Conservation (phyloP, 1,140 invertebrate species). For the Cryptotermes secundus region DNA sequence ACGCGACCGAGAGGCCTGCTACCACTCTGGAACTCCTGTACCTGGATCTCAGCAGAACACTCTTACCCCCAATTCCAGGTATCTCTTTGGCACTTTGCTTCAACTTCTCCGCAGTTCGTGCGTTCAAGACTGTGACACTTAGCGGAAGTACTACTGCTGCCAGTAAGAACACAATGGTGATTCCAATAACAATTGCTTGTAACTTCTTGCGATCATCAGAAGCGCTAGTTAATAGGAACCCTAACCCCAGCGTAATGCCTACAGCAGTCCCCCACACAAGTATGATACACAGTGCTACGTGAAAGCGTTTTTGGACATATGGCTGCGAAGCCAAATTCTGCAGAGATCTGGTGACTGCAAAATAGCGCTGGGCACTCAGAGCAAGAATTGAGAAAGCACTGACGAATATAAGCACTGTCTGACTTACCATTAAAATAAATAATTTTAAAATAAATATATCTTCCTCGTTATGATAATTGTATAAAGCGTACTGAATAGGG, state of each 20-base stretch:
- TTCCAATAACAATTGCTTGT: background rate
- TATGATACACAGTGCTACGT: background rate
- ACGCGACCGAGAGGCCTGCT: background rate
- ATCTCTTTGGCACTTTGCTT: background rate
- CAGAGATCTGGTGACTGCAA: background rate
- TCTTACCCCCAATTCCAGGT: background rate
- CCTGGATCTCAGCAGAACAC: background rate
- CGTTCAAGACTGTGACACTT: background rate
- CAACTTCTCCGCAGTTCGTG: background rate
- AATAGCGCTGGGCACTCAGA: background rate
- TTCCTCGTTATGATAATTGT: too few relatives aligned
- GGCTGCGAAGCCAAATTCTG: background rate
- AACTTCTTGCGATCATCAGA: background rate
- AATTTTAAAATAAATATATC: too few relatives aligned
- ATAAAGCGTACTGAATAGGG: background rate
- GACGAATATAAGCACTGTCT: background rate
- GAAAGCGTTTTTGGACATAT: background rate
- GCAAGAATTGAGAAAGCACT: background rate
- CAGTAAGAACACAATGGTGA: background rate
- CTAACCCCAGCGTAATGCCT: background rate
- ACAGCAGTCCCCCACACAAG: background rate
- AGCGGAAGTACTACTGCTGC: background rate
- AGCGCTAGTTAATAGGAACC: background rate
- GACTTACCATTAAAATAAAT: background rate
- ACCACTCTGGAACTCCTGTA: background rate